Evolutionary conservation across 2,113 vertebrate species (phyloP).

Genomic region (Chaetura pelagica): DNA sequence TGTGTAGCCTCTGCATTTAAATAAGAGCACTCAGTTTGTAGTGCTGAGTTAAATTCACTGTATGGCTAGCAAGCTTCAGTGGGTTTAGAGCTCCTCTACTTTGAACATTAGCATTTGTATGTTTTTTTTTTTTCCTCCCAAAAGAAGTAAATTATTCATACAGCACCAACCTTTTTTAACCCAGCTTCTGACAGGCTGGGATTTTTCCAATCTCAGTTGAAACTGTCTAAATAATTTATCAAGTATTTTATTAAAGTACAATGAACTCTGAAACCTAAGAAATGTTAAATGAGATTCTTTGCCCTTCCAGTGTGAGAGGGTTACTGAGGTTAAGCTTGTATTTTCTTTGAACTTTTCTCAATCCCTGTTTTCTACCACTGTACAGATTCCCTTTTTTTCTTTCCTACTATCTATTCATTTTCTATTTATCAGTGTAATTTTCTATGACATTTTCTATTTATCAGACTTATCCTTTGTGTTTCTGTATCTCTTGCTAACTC

Average conservation of each 20-base stretch:
- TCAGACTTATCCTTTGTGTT: constrained; percentile 11
- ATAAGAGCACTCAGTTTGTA: constrained; percentile 14
- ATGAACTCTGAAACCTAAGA: constrained; percentile 71
- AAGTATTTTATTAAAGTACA: constrained; percentile 69
- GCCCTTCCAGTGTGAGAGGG: constrained; percentile 53
- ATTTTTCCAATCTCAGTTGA: constrained; percentile 74
- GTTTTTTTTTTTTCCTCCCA: constrained; percentile 28
- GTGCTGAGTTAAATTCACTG: constrained; percentile 36
- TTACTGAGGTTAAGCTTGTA: constrained; percentile 70
- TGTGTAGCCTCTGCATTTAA: constrained; percentile 2
- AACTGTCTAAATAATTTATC: constrained; percentile 81
- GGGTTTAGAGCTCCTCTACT: constrained; percentile 61
- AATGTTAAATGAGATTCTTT: constrained; percentile 76
- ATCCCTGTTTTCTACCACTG: constrained; percentile 6
- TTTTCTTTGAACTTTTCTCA: constrained; percentile 65
- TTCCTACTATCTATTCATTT: constrained; percentile 48
- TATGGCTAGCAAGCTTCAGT: constrained; percentile 4
- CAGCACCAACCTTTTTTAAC: constrained; percentile 74
- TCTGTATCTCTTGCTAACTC: constrained; percentile 25
- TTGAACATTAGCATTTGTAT: constrained; percentile 44
- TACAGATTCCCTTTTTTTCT: neutral
- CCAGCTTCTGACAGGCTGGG: constrained; percentile 74
- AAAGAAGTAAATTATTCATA: constrained; percentile 78
- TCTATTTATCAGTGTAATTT: neutral
- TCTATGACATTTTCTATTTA: constrained; percentile 58